A percentile compares a stretch with the other conserved stretches of the same genome.
phyloP scores from a whole-genome alignment of 1,140 invertebrate genomes.

The Phenacoccus solenopsis region DNA sequence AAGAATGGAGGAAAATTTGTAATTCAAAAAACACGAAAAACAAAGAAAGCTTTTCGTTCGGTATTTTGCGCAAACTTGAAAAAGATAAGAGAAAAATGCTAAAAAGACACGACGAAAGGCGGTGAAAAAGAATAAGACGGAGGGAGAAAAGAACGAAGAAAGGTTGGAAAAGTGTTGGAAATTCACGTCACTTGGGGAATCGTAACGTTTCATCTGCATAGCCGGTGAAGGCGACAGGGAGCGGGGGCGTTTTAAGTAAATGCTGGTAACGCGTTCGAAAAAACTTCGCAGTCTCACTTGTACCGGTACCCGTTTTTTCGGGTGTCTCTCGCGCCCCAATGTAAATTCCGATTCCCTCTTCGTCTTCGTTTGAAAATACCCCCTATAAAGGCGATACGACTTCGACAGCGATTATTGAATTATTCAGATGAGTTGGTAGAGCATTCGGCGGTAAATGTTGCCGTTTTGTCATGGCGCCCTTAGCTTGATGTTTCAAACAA shows the following conservation, averaged over 20 bases:
- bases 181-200: conserved; percentile 1
- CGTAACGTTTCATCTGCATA: not conserved
- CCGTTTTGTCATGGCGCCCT: not conserved
- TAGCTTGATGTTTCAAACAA: not conserved
- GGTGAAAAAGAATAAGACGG: too few relatives aligned
- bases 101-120: not conserved
- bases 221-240: not conserved
- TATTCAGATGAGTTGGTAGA: not conserved
- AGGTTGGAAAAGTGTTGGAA: not conserved
- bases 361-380: not conserved
- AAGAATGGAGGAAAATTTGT: too few relatives aligned
- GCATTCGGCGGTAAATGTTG: not conserved
- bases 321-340: not conserved
- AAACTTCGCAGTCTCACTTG: not conserved
- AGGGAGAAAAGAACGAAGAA: not conserved
- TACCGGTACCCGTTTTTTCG: too few relatives aligned
- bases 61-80: not conserved
- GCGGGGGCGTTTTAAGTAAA: not conserved
- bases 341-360: not conserved
- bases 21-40: conserved; percentile 3
- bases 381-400: not conserved
- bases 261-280: not conserved
- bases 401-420: not conserved
- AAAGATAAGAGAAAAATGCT: not conserved
- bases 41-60: not conserved